These are phyloP conservation scores for Ophthalmolycus amberensis DNA, from an alignment of 2,113 vertebrate genomes.

Conservation along the genomic window DNA sequence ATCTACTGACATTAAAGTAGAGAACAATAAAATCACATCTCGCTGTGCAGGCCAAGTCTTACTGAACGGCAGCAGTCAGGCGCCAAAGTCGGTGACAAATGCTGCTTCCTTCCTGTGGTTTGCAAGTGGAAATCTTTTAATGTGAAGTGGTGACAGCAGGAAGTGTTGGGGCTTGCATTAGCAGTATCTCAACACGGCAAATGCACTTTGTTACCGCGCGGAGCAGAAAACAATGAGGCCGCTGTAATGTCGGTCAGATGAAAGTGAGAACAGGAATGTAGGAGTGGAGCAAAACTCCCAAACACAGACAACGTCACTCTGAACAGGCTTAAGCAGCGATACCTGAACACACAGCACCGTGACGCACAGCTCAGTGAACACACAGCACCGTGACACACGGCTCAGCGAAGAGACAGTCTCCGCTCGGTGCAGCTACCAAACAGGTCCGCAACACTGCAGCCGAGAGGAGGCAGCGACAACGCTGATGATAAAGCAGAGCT, in stretches of 20 bases:
- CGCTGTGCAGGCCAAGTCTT: background rate
- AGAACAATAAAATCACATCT: background rate
- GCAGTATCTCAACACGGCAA: background rate
- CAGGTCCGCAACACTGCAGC: too few relatives aligned
- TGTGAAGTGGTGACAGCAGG: constrained; percentile 3
- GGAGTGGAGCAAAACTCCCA: background rate
- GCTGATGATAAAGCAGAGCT: too few relatives aligned
- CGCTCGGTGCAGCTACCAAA: too few relatives aligned
- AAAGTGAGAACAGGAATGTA: background rate
- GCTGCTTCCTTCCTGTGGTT: constrained; percentile 49
- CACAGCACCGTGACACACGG: background rate
- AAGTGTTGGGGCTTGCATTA: background rate
- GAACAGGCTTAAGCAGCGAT: background rate
- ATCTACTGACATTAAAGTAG: background rate
- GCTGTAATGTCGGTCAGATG: background rate
- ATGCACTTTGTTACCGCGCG: background rate
- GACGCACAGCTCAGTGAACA: too few relatives aligned
- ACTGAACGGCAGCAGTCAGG: too few relatives aligned
- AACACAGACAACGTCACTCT: background rate
- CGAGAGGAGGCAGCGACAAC: too few relatives aligned
- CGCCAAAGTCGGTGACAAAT: background rate
- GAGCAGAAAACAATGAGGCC: background rate
- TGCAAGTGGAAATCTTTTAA: constrained; percentile 3
- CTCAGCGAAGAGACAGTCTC: background rate
- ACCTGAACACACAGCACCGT: background rate